These are phyloP conservation scores for Thunnus albacares DNA, from an alignment of 2,797 vertebrate species.

Conservation along the genomic window DNA sequence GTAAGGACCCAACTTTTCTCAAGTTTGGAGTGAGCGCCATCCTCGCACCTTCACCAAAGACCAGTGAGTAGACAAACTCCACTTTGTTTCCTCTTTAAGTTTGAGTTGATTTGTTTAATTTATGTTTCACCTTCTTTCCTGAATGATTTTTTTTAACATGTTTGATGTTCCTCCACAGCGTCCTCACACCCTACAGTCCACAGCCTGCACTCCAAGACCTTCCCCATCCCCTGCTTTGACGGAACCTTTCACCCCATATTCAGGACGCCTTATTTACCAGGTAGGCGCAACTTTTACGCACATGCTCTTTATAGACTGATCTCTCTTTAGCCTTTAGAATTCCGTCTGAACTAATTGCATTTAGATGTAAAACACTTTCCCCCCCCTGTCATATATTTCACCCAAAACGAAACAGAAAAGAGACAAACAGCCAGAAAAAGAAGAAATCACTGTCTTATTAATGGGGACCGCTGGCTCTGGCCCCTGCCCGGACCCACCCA, in stretches of 20 bases:
- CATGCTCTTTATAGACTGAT: not conserved
- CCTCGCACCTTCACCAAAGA: conserved; percentile 92
- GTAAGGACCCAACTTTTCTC: conserved; percentile 90
- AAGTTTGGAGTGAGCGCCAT: conserved; percentile 98
- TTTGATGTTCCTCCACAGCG: conserved; percentile 79
- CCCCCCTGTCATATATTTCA: conserved; percentile 51
- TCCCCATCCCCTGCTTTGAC: conserved; percentile 95
- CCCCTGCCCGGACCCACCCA: conserved; percentile 85
- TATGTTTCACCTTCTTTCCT: too few relatives aligned
- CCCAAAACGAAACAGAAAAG: conserved; percentile 33
- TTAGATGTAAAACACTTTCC: conserved; percentile 58
- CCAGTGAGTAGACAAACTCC: conserved; percentile 84
- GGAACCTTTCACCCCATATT: conserved; percentile 95
- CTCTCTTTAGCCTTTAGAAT: not conserved
- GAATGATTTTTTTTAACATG: conserved; percentile 18
- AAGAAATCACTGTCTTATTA: conserved; percentile 94
- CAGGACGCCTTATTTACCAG: conserved; percentile 96
- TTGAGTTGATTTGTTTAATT: too few relatives aligned
- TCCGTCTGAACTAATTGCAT: conserved; percentile 51
- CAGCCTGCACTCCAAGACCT: conserved; percentile 90
- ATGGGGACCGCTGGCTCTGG: conserved; percentile 84
- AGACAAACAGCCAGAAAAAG: conserved; percentile 71
- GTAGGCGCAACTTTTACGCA: conserved; percentile 81
- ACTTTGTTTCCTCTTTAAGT: fast-evolving
- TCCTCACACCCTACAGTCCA: conserved; percentile 84